These are phyloP conservation scores for Paralichthys olivaceus DNA, from an alignment of 2,113 vertebrate genomes.

Conservation along the genomic window DNA sequence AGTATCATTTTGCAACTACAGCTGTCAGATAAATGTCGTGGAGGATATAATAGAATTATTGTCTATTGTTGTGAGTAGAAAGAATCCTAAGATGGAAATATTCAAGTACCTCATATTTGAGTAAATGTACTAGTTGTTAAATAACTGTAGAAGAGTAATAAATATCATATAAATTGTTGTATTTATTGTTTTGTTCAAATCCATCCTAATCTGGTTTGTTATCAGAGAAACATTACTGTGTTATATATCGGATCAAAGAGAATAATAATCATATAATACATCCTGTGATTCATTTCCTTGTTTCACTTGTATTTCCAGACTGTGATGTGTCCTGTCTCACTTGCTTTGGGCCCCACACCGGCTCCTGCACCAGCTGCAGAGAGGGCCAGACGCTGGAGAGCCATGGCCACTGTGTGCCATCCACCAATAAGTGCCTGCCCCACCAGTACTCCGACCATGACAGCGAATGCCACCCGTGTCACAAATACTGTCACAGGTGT, in stretches of 20 bases:
- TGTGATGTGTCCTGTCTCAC: conserved; percentile 85
- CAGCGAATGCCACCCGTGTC: conserved; percentile 85
- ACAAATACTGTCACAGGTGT: conserved; percentile 87
- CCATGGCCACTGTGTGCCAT: conserved; percentile 72
- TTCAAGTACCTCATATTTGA: too few species aligned
- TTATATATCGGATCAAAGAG: not conserved
- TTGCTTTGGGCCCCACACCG: conserved; percentile 79
- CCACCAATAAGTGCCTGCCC: conserved; percentile 68
- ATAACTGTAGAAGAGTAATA: too few species aligned
- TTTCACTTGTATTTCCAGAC: conserved; percentile 72
- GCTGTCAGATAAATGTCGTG: too few species aligned
- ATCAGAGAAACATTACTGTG: too few species aligned
- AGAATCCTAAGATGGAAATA: too few species aligned
- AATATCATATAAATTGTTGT: too few species aligned
- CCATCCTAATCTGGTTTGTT: too few species aligned
- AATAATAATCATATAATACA: not conserved
- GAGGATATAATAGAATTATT: too few species aligned
- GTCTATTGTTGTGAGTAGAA: too few species aligned
- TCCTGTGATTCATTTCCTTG: not conserved
- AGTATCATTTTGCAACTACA: too few species aligned
- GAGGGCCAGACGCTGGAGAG: conserved; percentile 71
- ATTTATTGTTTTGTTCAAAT: too few species aligned
- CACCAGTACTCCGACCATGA: conserved; percentile 80
- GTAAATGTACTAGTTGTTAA: too few species aligned
- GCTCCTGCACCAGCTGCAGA: conserved; percentile 83